These are phyloP conservation scores for Drosophila prostipennis DNA, from an alignment of 2,888 invertebrate genomes.

Conservation along the genomic window DNA sequence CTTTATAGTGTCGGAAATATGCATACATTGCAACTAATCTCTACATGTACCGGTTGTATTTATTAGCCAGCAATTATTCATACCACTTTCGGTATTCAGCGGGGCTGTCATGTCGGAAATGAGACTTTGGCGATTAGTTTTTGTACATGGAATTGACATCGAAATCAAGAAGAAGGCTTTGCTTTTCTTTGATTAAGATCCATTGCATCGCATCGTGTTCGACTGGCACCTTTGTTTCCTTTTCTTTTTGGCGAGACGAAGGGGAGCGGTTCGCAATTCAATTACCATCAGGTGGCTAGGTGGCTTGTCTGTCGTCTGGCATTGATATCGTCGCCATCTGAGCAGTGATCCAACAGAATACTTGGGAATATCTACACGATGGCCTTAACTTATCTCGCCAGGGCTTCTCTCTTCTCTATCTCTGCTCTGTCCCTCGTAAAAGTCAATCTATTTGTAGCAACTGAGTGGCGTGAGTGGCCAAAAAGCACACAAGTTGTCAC, in stretches of 20 bases:
- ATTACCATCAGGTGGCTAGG: slow-evolving; percentile 13
- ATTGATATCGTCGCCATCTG: slow-evolving; percentile 25
- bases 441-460: slow-evolving; percentile 46
- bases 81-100: not conserved
- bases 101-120: slow-evolving; percentile 1
- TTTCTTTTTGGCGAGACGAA: not conserved
- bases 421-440: slow-evolving; percentile 19
- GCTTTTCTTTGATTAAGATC: slow-evolving; percentile 13
- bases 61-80: not conserved
- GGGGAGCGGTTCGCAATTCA: slow-evolving; percentile 1
- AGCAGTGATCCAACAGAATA: slow-evolving; percentile 27
- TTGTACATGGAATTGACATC: slow-evolving; percentile 20
- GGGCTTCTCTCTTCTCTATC: slow-evolving; percentile 1
- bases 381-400: slow-evolving; percentile 13
- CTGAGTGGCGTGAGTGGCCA: slow-evolving; percentile 40
- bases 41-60: not conserved
- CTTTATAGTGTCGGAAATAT: slow-evolving; percentile 1
- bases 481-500: slow-evolving; percentile 3
- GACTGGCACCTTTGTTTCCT: not conserved
- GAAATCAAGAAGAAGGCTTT: slow-evolving; percentile 10
- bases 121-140: slow-evolving; percentile 13
- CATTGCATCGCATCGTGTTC: slow-evolving; percentile 24
- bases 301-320: slow-evolving; percentile 3
- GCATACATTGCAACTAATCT: slow-evolving; percentile 3
- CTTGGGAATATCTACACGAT: slow-evolving; percentile 25